Conservation (phyloP, 2,797 vertebrate genomes). For the Spheniscus humboldti region DNA sequence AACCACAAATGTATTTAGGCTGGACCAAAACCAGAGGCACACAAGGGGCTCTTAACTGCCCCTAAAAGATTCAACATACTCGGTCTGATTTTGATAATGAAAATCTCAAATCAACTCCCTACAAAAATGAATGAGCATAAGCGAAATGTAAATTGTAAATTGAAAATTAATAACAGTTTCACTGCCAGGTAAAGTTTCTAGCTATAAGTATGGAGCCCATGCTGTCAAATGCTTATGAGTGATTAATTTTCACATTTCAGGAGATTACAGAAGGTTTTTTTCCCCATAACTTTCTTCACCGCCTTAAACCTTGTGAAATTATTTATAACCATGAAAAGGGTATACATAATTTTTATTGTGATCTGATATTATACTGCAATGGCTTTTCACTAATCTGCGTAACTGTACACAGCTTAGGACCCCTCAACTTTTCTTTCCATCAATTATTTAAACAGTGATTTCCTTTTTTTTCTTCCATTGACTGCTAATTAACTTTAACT, state of each 20-base stretch:
- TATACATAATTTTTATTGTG: not conserved
- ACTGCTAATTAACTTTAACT: not conserved
- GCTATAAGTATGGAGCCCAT: not conserved
- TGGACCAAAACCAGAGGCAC: not conserved
- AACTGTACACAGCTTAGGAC: not conserved
- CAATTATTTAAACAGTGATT: not conserved
- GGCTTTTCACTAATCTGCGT: not conserved
- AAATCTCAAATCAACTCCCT: not conserved
- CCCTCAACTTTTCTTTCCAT: not conserved
- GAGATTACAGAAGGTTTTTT: not conserved
- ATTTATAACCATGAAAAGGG: not conserved
- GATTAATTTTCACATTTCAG: constrained; percentile 25
- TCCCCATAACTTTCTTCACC: not conserved
- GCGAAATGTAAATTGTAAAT: not conserved
- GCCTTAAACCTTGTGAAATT: not conserved
- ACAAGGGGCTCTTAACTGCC: not conserved
- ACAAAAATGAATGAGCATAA: not conserved
- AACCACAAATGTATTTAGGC: not conserved
- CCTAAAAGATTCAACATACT: not conserved
- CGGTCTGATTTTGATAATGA: not conserved
- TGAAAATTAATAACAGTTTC: not conserved
- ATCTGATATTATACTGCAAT: not conserved
- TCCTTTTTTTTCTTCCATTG: not conserved
- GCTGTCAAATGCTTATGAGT: not conserved
- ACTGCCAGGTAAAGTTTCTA: not conserved